Evolutionary conservation across 2,113 vertebrate species (phyloP), one percentile per base, ranked within the genome.

Genomic region (Verasper variegatus): DNA sequence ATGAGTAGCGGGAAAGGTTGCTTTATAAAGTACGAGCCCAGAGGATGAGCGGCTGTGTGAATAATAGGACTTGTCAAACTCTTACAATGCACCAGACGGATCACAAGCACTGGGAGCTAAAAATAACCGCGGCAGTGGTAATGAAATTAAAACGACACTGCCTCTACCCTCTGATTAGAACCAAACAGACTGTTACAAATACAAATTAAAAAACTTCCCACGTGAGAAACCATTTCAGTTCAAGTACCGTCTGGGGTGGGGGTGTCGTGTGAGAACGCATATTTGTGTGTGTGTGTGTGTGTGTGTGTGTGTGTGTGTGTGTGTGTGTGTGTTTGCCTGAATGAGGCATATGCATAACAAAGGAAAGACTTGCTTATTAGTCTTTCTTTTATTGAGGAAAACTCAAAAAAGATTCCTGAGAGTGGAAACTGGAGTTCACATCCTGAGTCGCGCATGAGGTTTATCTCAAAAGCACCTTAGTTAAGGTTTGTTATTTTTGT

Each of bases 41-140:
- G 75, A 84, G 63, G 65, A 85, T 81, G 83, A 87, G 84, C 83
- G 21, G 68, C 84, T 88, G 78, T 78, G 80, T 85, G 86, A 86
- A 90, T 87, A 88, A 92, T 85, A 85, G 79, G 79, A 88, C 86
- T 83, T 87, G 85, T 90, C 86, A 89, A 88, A 86, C 69, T 88
- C 83, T 82, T 86, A 87, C 86, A 89, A 84, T 76, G 70, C 52
- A 79, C 56, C 67, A 86, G 81, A 88, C 79, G 84, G 84, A 91
- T 87, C 89, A 87, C 81, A 88, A 82, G 77, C 85, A 40, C 49
- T 49, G 0, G 2, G 73, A 73, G 83, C 68, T 89, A 88, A 92
- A 92, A 89, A 88, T 91, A 93, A 71, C 68, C 56, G 60, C 26
- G 70, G 70, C 61, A 71, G 78, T 84, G 68, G 77, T 90, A 87